These are phyloP conservation scores for Chascanopsetta lugubris DNA, from an alignment of 2,113 vertebrate species.

Conservation along the genomic window DNA sequence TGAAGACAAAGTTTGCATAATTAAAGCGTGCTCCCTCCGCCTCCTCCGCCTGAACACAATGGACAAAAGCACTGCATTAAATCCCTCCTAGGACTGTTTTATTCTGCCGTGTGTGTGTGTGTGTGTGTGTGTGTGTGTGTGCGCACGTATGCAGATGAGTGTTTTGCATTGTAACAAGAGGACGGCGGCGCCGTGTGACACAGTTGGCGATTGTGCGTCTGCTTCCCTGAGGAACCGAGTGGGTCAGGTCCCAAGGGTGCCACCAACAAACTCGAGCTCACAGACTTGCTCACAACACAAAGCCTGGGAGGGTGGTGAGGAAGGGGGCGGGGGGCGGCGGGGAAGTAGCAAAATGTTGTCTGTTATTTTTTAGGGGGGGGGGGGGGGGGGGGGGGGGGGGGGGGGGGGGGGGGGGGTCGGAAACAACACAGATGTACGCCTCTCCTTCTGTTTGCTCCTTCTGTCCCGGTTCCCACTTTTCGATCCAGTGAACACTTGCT, in stretches of 20 bases:
- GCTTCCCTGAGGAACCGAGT: slow-evolving; percentile 20
- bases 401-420: slow-evolving; percentile 10
- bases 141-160: neutral
- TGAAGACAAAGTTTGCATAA: slow-evolving; percentile 5
- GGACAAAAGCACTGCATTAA: slow-evolving; percentile 22
- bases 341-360: too few species aligned
- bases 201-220: slow-evolving; percentile 37
- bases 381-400: slow-evolving; percentile 8
- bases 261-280: slow-evolving; percentile 21
- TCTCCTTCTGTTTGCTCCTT: slow-evolving; percentile 45
- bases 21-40: slow-evolving; percentile 2
- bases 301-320: slow-evolving; percentile 17
- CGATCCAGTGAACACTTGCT: slow-evolving; percentile 26
- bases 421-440: slow-evolving; percentile 58
- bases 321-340: neutral
- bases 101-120: slow-evolving; percentile 2
- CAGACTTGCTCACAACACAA: slow-evolving; percentile 33
- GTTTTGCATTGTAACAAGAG: slow-evolving; percentile 11
- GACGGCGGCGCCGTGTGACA: slow-evolving; percentile 26
- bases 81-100: slow-evolving; percentile 10
- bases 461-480: slow-evolving; percentile 46
- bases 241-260: slow-evolving; percentile 56
- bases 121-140: too few species aligned
- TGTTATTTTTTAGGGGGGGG: too few species aligned
- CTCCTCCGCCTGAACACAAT: neutral